Percentiles rank a stretch among this genome's conserved stretches.
These are phyloP conservation scores for Bombus polaris DNA, from an alignment of 1,140 invertebrate species.

Conservation along the genomic window DNA sequence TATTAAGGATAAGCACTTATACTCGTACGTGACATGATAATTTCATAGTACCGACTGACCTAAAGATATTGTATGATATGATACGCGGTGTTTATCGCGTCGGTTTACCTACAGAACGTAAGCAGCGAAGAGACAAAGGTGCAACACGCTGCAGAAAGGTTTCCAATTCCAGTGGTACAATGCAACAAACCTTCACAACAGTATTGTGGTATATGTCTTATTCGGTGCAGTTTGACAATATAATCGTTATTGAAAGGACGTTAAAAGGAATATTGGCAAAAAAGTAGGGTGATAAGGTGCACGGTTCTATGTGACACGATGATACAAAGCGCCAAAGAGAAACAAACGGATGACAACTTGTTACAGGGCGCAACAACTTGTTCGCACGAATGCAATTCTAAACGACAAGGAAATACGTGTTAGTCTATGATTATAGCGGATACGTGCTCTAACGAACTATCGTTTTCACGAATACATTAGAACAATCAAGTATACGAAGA, in stretches of 20 bases:
- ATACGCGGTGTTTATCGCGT: conserved; percentile 3
- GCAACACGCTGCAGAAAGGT: background rate
- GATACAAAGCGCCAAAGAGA: background rate
- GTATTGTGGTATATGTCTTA: background rate
- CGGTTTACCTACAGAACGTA: background rate
- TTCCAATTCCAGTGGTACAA: background rate
- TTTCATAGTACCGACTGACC: background rate
- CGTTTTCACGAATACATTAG: background rate
- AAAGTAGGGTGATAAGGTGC: conserved; percentile 4
- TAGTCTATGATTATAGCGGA: background rate
- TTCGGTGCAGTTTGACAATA: conserved; percentile 4
- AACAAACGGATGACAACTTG: background rate
- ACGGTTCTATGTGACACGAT: background rate
- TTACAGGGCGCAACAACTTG: background rate
- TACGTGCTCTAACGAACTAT: background rate
- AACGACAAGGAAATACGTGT: background rate
- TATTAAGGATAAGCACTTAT: background rate
- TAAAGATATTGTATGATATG: background rate
- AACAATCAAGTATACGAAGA: background rate
- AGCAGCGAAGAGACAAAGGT: too few relatives aligned
- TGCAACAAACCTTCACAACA: background rate
- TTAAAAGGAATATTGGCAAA: background rate
- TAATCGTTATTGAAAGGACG: conserved; percentile 8
- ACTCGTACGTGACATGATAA: background rate
- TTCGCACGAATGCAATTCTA: background rate